Percentiles rank a stretch among this genome's conserved stretches.
These are phyloP conservation scores for Melanotaenia trifasciata DNA, from an alignment of 2,797 vertebrate species.

Conservation along the genomic window DNA sequence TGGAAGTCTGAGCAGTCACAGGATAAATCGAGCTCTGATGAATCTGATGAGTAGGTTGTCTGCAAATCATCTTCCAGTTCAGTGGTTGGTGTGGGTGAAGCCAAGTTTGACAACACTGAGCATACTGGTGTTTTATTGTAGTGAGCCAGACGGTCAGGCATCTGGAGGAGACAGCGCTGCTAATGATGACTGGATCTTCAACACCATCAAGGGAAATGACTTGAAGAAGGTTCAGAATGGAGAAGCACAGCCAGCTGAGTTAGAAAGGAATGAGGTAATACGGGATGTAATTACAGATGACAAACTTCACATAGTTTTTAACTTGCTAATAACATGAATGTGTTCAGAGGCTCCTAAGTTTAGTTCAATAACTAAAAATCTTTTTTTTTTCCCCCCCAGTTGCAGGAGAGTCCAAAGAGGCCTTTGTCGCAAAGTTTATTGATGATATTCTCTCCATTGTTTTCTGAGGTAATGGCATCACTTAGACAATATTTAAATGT, in stretches of 20 bases:
- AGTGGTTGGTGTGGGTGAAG: neutral
- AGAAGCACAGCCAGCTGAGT: constrained; percentile 79
- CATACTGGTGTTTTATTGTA: constrained; percentile 57
- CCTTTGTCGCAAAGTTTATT: constrained; percentile 92
- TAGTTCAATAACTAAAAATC: neutral
- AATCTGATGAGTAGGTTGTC: constrained; percentile 90
- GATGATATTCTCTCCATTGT: constrained; percentile 92
- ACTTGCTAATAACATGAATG: neutral
- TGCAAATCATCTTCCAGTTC: neutral
- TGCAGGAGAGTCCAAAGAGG: constrained; percentile 87
- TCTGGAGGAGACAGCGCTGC: constrained; percentile 86
- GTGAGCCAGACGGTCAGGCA: constrained; percentile 88
- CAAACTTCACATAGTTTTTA: neutral
- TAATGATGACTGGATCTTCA: constrained; percentile 89
- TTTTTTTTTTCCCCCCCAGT: constrained; percentile 66
- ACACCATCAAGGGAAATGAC: constrained; percentile 90
- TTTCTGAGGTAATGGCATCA: constrained; percentile 89
- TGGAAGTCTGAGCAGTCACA: constrained; percentile 93
- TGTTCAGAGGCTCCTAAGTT: neutral
- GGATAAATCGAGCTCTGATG: constrained; percentile 91
- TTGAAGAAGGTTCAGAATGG: constrained; percentile 87
- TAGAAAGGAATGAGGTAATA: constrained; percentile 67
- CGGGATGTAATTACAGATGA: neutral
- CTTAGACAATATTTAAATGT: constrained; percentile 7
- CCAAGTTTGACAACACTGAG: neutral